Base-by-base conservation (phyloP, 2,797 vertebrate genomes). In the Sebastes itinus region DNA sequence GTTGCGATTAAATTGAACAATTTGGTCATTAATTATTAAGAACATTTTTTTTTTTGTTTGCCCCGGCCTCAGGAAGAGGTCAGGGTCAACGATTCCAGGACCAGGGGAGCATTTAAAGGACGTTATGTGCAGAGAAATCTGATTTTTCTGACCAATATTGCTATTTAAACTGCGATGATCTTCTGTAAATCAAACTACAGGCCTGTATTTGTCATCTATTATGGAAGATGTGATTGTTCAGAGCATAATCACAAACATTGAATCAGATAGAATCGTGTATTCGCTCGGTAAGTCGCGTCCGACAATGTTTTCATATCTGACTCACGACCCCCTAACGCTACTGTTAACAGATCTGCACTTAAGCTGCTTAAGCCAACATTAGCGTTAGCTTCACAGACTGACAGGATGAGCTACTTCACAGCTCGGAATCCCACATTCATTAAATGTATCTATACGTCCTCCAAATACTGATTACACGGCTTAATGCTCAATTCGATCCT, bases 1-100 rank as follows among this genome's bases (percentile, higher is more conserved):
- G 75, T 70, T 59, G 75, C 23, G 6, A 78, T 86, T 69, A 75
- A 68, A 85, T 54, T 33, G 1, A 77, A 81, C 75, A 49, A 84
- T 71, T 23, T 30, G 3, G 25, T 23, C 25, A 56, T 75, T 77
- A 32, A 82, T 88, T 87, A 87, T 83, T 87, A 38, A 65, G 27
- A 49, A 18, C 0, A 2, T 0, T 2, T 13, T 35, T 23, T 27
- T 30, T 52, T n/a, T 61, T 13, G 33, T 61, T 9, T n/a, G 63
- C 22, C 32, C 35, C 35, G 1, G 2, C 8, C 12, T 27, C 22
- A 18, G 27, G 61, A 38, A 23, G n/a, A 78, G 62, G 59, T 72
- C 28, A 72, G 8, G 33, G 81, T 67, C 79, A 63, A 54, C 12
- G 6, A 49, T 4, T 28, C 32, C 27, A 49, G 20, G 71, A 63